These are phyloP conservation scores for Pygathrix nemaeus DNA, from an alignment of 2,113 vertebrate genomes.

Conservation along the genomic window DNA sequence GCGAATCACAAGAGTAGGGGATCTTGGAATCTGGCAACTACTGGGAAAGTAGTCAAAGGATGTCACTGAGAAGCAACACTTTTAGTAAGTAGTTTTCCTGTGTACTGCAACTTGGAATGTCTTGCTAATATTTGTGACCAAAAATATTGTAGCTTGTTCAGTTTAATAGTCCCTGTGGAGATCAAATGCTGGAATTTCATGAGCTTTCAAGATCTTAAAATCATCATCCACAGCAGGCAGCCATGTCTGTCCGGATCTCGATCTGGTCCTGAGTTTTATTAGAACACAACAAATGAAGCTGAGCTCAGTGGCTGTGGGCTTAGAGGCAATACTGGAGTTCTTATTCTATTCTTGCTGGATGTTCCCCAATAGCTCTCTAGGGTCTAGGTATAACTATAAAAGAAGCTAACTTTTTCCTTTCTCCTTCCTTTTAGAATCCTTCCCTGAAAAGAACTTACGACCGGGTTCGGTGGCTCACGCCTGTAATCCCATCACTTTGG, in stretches of 20 bases:
- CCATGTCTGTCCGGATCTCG: neutral
- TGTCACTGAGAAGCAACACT: conserved; percentile 67
- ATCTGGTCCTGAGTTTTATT: neutral
- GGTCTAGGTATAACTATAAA: neutral
- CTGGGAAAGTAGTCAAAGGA: conserved; percentile 77
- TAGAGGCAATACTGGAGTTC: neutral
- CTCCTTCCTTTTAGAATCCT: neutral
- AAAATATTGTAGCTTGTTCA: neutral
- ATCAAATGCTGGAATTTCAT: neutral
- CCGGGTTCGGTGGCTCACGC: no score
- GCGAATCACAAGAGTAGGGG: conserved; percentile 78
- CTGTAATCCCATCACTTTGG: no score
- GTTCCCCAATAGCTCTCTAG: neutral
- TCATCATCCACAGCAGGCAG: neutral
- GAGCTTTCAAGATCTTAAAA: neutral
- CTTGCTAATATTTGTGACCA: neutral
- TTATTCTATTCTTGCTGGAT: neutral
- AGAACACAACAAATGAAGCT: neutral
- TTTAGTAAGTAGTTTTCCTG: conserved; percentile 64
- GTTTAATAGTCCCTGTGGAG: neutral
- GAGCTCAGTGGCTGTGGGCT: neutral
- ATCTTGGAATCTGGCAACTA: conserved; percentile 81
- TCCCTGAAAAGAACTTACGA: neutral
- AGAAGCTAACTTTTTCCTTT: neutral
- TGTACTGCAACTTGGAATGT: neutral